These are phyloP conservation scores for Lepeophtheirus nordmannii DNA, from an alignment of 2,888 invertebrate genomes.

Conservation along the genomic window DNA sequence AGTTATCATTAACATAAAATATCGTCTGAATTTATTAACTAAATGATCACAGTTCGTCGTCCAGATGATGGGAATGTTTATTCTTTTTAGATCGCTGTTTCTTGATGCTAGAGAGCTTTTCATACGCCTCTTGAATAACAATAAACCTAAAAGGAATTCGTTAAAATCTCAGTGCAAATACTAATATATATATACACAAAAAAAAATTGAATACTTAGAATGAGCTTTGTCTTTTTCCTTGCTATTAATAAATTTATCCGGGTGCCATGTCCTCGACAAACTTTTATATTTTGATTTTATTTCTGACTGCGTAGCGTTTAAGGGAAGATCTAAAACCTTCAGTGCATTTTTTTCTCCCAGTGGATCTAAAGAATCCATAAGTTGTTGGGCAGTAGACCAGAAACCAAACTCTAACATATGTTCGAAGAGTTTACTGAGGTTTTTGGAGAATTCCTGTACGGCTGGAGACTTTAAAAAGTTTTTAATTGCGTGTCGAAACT, in stretches of 20 bases:
- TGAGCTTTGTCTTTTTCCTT: conserved; percentile 52
- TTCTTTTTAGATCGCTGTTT: conserved; percentile 55
- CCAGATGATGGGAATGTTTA: conserved; percentile 42
- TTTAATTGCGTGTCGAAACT: conserved; percentile 66
- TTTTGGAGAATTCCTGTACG: conserved; percentile 44
- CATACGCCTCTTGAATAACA: conserved; percentile 83
- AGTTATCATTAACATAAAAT: too few relatives aligned
- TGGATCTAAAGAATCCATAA: conserved; percentile 70
- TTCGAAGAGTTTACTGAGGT: conserved; percentile 52
- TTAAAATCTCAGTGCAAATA: too few relatives aligned
- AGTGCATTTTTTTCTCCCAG: conserved; percentile 78
- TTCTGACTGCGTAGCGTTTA: conserved; percentile 66
- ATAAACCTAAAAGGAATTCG: conserved; percentile 41
- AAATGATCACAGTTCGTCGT: not conserved
- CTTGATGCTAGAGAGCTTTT: conserved; percentile 66
- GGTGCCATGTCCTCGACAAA: conserved; percentile 70
- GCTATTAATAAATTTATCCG: conserved; percentile 52
- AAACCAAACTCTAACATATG: conserved; percentile 63
- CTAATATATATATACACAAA: too few relatives aligned
- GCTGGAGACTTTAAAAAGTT: conserved; percentile 63
- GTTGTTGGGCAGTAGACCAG: conserved; percentile 71
- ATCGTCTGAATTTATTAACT: too few relatives aligned
- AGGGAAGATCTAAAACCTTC: conserved; percentile 58
- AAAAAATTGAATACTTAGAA: conserved; percentile 44
- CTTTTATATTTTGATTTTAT: conserved; percentile 65